These are phyloP conservation scores for Montipora capitata DNA, from an alignment of 92 coral and sea anemone genomes.

Conservation along the genomic window DNA sequence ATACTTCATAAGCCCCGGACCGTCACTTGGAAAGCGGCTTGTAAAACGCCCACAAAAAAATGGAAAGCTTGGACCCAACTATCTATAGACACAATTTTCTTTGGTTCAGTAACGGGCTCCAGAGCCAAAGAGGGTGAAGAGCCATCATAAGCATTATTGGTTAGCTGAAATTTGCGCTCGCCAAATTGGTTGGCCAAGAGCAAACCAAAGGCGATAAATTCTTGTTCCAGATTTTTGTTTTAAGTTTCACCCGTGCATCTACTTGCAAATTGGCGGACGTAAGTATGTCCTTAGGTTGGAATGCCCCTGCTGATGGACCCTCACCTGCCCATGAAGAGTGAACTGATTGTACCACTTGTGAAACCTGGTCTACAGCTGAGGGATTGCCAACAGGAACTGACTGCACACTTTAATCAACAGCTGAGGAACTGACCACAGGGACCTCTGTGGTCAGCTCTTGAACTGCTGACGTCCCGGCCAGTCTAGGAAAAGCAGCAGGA, in stretches of 20 bases:
- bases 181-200: slow-evolving; percentile 37
- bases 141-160: slow-evolving; percentile 23
- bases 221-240: slow-evolving; percentile 63
- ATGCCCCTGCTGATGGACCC: slow-evolving; percentile 4
- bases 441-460: slow-evolving; percentile 5
- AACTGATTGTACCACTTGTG: not conserved
- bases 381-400: slow-evolving; percentile 2
- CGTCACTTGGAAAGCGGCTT: too few species aligned
- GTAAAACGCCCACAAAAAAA: not conserved
- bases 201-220: slow-evolving; percentile 66
- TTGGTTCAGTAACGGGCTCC: slow-evolving; percentile 42
- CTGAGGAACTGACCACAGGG: slow-evolving; percentile 11
- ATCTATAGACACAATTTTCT: too few species aligned
- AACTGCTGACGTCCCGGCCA: too few species aligned
- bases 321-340: slow-evolving; percentile 39
- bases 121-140: slow-evolving; percentile 45
- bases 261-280: slow-evolving; percentile 32
- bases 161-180: slow-evolving; percentile 32
- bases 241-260: slow-evolving; percentile 50
- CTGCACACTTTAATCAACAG: not conserved
- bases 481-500: not conserved
- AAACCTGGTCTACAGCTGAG: not conserved
- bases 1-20: not conserved
- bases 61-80: too few species aligned
- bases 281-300: slow-evolving; percentile 24